A percentile compares a stretch with the other conserved stretches of the same genome.
Evolutionary conservation across 2,797 vertebrate species (phyloP).

Genomic region (Agapornis canus): DNA sequence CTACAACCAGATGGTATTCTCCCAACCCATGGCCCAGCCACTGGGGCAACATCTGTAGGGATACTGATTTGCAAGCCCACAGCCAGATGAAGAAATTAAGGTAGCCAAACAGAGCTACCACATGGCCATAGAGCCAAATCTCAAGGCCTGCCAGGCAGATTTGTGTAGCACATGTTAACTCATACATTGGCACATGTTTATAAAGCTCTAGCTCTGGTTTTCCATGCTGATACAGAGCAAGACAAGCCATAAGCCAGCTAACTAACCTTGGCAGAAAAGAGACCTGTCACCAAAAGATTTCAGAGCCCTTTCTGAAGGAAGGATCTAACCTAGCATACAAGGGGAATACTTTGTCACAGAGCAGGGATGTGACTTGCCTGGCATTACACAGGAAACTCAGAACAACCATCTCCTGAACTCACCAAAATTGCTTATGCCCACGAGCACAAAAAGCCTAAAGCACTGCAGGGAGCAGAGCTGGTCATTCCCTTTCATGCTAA

Average conservation of each 20-base stretch:
- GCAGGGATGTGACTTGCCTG: background rate
- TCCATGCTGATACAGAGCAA: background rate
- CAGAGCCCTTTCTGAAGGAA: background rate
- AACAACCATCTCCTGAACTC: background rate
- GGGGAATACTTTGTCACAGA: background rate
- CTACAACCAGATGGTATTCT: background rate
- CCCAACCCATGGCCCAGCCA: background rate
- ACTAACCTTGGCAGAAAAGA: background rate
- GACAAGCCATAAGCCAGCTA: background rate
- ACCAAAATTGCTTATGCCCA: background rate
- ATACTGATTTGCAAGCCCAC: background rate
- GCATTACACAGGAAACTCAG: background rate
- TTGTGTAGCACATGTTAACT: background rate
- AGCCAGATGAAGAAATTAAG: background rate
- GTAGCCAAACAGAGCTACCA: background rate
- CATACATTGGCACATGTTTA: rapidly evolving
- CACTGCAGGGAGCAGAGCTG: background rate
- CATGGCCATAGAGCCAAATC: background rate
- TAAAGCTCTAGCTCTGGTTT: background rate
- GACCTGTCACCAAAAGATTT: background rate
- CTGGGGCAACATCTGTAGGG: background rate
- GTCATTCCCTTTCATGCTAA: background rate
- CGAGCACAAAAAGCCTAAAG: background rate
- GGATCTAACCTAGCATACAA: background rate
- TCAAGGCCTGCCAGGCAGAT: background rate